Evolutionary conservation across 2,113 vertebrate species (phyloP), one percentile per base, ranked within the genome.

Genomic region (Paedocypris sp.): DNA sequence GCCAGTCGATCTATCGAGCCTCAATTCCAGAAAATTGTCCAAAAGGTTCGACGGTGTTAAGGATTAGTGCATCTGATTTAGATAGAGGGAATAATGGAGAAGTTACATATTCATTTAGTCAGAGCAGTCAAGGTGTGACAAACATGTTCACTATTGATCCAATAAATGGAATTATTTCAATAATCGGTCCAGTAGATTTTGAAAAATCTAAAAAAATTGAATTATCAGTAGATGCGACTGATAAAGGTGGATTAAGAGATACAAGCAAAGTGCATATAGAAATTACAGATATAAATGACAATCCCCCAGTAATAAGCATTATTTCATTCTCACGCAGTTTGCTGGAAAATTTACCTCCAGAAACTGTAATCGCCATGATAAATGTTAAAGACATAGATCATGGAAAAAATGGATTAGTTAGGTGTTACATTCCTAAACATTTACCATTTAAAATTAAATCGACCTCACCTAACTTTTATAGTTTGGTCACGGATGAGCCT

Each of bases 181-280:
- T 86, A 0, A 73, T 20, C 12, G 83, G 74, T 0, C 5, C 4
- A 0, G 53, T 90, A 35, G 86, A 95, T 70, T 93, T 84, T 1
- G 89, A 95, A 73, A 79, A 79, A 49, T 3, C 2, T 0, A 90
- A 75, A 46, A 68, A 77, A 6, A 86, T 85, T 3, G 85, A 87
- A 41, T 64, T 81, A 0, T 77, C 7, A 5, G 60, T 92, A 4
- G 77, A 89, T 68, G 88, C 85, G 1, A 87, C 73, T 57, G 90
- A 92, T 3, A 82, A 82, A 2, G 87, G 88, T 0, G 87, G 87
- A 0, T 47, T 91, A 13, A 23, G 60, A 1, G 75, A 83, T 0
- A 78, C 89, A 0, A 73, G 78, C 20, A 89, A 90, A 62, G 77
- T 91, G 1, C 41, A 80, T 1, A 58, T 94, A 51, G 83, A 90